These are phyloP conservation scores for Alcedo atthis DNA, from an alignment of 2,797 vertebrate species.

Conservation along the genomic window DNA sequence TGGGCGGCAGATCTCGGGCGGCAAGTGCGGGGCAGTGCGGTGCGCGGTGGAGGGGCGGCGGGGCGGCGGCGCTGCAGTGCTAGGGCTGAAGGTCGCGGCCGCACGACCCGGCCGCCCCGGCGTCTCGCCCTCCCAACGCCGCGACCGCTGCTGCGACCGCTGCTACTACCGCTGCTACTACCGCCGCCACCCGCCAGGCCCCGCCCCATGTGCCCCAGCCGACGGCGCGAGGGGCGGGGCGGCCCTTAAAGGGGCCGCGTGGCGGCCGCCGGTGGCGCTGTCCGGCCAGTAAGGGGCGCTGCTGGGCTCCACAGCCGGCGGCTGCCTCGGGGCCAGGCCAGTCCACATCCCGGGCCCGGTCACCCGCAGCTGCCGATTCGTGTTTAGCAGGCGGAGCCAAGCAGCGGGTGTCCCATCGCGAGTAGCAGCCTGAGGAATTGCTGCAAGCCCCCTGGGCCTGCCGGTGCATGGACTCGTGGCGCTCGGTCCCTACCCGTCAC, in stretches of 20 bases:
- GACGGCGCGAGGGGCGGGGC: not conserved
- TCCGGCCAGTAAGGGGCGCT: too few relatives aligned
- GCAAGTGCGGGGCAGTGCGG: not conserved
- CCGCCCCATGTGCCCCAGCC: not conserved
- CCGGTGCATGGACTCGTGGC: not conserved
- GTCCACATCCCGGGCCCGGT: not conserved
- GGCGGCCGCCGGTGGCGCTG: too few relatives aligned
- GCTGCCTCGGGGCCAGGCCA: too few relatives aligned
- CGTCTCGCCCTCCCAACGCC: conserved; percentile 1
- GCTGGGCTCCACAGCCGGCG: too few relatives aligned
- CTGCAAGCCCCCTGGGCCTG: accelerated
- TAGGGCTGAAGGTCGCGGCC: conserved; percentile 36
- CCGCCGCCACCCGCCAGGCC: not conserved
- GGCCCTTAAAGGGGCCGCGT: not conserved
- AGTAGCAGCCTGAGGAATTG: accelerated
- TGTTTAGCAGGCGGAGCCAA: accelerated
- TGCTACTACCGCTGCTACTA: too few relatives aligned
- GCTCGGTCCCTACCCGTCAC: not conserved
- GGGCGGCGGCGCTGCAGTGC: not conserved
- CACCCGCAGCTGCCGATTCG: not conserved
- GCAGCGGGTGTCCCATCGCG: accelerated
- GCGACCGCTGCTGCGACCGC: not conserved
- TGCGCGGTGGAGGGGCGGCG: not conserved
- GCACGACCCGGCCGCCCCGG: not conserved
- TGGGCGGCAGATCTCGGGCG: not conserved